Conservation (phyloP, 1,140 invertebrate genomes). For the Cheumatopsyche charites region DNA sequence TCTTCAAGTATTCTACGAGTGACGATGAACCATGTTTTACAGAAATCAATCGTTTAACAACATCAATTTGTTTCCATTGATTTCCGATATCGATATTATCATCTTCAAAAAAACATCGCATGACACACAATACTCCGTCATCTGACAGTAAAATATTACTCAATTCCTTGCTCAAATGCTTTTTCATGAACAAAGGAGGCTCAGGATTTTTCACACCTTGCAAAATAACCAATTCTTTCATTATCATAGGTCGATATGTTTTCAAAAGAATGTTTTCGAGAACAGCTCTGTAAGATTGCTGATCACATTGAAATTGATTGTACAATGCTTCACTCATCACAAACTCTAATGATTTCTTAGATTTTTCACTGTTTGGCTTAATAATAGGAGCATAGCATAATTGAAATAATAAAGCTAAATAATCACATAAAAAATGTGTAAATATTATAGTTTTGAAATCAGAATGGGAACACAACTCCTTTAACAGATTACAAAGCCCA, state of each 20-base stretch:
- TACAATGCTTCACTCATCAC: constrained; percentile 63
- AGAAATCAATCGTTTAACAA: constrained; percentile 68
- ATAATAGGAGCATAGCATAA: constrained; percentile 69
- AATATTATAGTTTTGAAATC: constrained; percentile 59
- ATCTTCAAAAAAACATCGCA: constrained; percentile 68
- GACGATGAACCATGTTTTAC: constrained; percentile 60
- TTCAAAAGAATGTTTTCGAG: constrained; percentile 63
- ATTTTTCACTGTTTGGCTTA: constrained; percentile 59
- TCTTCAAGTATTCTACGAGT: constrained; percentile 63
- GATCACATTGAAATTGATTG: constrained; percentile 60
- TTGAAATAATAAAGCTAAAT: constrained; percentile 74
- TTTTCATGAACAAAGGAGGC: constrained; percentile 69
- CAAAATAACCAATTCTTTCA: constrained; percentile 73
- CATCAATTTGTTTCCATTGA: constrained; percentile 71
- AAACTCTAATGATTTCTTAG: constrained; percentile 49
- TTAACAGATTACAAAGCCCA: constrained; percentile 37
- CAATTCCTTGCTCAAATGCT: constrained; percentile 66
- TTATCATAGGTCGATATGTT: constrained; percentile 65
- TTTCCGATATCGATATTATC: constrained; percentile 61
- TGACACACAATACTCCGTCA: constrained; percentile 67
- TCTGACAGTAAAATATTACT: constrained; percentile 62
- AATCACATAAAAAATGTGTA: constrained; percentile 58
- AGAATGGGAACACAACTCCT: constrained; percentile 50
- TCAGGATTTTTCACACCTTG: constrained; percentile 64
- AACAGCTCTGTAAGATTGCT: constrained; percentile 60